A percentile compares a stretch with the other conserved stretches of the same genome.
phyloP scores from a whole-genome alignment of 2,113 vertebrate species.

The Gulo gulo region DNA sequence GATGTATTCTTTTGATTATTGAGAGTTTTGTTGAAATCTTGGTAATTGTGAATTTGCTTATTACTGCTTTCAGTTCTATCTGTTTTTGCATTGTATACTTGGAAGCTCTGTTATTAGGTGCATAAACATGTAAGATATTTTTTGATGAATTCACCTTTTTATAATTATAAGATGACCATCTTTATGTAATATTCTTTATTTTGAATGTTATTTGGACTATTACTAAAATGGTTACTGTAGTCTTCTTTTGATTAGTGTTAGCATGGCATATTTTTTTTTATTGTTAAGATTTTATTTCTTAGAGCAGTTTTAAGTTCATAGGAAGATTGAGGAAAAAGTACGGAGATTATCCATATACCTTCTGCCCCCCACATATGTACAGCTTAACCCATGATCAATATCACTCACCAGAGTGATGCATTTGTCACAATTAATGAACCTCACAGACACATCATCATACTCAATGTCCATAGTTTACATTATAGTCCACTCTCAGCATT shows the following conservation, averaged over 20 bases:
- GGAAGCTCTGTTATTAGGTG: background rate
- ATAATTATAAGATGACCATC: background rate
- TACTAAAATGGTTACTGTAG: background rate
- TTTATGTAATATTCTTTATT: background rate
- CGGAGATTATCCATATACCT: background rate
- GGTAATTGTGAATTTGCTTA: background rate
- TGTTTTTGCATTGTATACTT: background rate
- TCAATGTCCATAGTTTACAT: background rate
- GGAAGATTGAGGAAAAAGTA: background rate
- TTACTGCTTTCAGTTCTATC: background rate
- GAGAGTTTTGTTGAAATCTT: background rate
- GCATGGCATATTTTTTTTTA: background rate
- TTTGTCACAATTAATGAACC: background rate
- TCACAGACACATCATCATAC: background rate
- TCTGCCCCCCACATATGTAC: background rate
- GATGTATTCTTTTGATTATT: background rate
- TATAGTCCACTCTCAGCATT: background rate
- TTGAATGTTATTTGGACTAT: background rate
- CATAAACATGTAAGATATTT: background rate
- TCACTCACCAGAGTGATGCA: background rate
- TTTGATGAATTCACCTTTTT: background rate
- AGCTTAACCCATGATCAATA: background rate
- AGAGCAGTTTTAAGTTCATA: background rate
- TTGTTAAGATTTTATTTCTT: background rate
- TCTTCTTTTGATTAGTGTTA: background rate